Evolutionary conservation across 2,797 vertebrate genomes (phyloP), one percentile per base, ranked within the genome.

Genomic region (Gallinago nigripennis): DNA sequence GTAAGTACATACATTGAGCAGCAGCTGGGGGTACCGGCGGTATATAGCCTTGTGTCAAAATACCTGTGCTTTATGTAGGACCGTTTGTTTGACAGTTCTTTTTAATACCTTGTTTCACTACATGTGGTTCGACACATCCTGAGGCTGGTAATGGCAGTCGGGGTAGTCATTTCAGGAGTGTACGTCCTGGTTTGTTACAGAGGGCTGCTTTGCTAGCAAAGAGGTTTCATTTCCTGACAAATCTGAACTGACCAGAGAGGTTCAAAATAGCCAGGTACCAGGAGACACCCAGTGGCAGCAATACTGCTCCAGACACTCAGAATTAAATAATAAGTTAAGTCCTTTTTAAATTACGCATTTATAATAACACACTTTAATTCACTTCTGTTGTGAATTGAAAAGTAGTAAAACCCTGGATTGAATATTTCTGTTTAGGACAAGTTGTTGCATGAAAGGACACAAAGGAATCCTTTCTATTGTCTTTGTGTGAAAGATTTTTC

Each of bases 1-100:
- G 0, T 31, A 63, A 73, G 39, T 53, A 18, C 16, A 0, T 21
- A n/a, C 6, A 2, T 33, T 19, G 61, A 53, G 37, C 53, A 68
- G 50, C 54, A 39, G 41, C 14, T 31, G 16, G 71, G 23, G 35
- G 45, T 70, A 50, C 39, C 24, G 5, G 35, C 46, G 21, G 9
- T 89, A 0, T 21, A 4, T 45, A 18, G 28, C 16, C 13, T 12
- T 43, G 6, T 43, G 11, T 18, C 56, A 69, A 31, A 43, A 46
- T 31, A 28, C 8, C 31, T 70, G 27, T 8, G 2, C 23, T 17
- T 70, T 33, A 23, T 69, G 63, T 82, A 45, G 48, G 28, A 30
- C 43, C 7, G 3, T n/a, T 37, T 76, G 30, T 23, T 25, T 57
- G 50, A 25, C 45, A 65, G 18, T 17, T 79, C 30, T 63, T 71